A percentile compares a stretch with the other conserved stretches of the same genome.
phyloP scores from a whole-genome alignment of 2,113 vertebrate species.

The Ranitomeya imitator region DNA sequence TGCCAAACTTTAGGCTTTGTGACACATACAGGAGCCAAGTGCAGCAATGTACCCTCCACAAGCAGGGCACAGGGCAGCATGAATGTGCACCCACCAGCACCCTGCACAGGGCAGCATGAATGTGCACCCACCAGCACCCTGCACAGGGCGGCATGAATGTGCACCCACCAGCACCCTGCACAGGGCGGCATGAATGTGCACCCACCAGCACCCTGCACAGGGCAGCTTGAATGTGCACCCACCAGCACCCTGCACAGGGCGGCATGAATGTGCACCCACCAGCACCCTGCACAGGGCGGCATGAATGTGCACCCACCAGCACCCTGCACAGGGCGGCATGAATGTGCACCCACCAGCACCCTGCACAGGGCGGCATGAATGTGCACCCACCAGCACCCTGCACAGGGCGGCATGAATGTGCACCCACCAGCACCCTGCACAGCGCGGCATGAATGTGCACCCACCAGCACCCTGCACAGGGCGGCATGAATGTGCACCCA shows the following conservation, averaged over 20 bases:
- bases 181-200: not conserved
- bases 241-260: slow-evolving; percentile 13
- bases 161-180: not conserved
- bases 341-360: not conserved
- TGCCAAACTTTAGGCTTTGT: slow-evolving; percentile 44
- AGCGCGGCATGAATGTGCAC: not conserved
- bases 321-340: slow-evolving; percentile 2
- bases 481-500: not conserved
- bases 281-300: slow-evolving; percentile 20
- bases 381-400: not conserved
- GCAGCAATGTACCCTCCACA: not conserved
- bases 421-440: not conserved
- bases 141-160: not conserved
- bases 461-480: not conserved
- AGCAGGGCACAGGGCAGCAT: slow-evolving; percentile 1
- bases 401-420: not conserved
- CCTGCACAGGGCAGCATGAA: slow-evolving; percentile 4
- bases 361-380: not conserved
- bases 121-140: not conserved
- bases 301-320: not conserved
- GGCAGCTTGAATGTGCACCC: not conserved
- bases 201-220: not conserved
- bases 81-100: not conserved
- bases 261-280: not conserved
- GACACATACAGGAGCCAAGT: not conserved